Evolutionary conservation across 2,888 invertebrate species (phyloP).

Genomic region (Liodrosophila aerea): DNA sequence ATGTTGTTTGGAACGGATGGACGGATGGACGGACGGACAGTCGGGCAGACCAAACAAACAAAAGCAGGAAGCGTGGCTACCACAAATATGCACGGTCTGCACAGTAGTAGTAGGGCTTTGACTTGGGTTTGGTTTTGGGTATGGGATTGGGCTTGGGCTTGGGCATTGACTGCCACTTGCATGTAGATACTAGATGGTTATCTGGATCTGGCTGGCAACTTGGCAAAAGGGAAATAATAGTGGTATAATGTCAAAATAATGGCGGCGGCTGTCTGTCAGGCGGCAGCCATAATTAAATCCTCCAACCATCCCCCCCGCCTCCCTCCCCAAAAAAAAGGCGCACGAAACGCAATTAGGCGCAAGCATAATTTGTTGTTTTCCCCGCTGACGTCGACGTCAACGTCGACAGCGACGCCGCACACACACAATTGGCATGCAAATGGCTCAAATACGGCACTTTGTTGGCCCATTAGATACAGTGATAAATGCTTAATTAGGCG

Average conservation of each 20-base stretch:
- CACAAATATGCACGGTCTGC: conserved; percentile 71
- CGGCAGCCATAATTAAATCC: conserved; percentile 74
- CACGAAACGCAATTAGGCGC: conserved; percentile 77
- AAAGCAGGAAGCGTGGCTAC: conserved; percentile 78
- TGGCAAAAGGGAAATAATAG: conserved; percentile 49
- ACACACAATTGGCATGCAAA: conserved; percentile 53
- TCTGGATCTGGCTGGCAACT: conserved; percentile 65
- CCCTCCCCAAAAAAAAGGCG: conserved; percentile 46
- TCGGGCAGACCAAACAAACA: conserved; percentile 61
- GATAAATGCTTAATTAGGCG: conserved; percentile 78
- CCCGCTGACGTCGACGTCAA: conserved; percentile 11
- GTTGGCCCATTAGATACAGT: conserved; percentile 55
- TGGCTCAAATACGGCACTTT: conserved; percentile 36
- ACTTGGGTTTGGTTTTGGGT: conserved; percentile 26
- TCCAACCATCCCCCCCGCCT: conserved; percentile 40
- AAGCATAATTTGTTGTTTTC: conserved; percentile 62
- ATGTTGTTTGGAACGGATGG: conserved; percentile 29
- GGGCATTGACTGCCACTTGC: conserved; percentile 60
- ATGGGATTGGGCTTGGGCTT: conserved; percentile 38
- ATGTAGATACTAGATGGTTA: conserved; percentile 77
- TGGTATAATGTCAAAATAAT: conserved; percentile 57
- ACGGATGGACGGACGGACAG: conserved; percentile 19
- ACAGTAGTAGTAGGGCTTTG: conserved; percentile 43
- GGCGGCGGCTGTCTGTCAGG: conserved; percentile 50
- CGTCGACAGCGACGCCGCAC: conserved; percentile 7